These are phyloP conservation scores for Seriola aureovittata DNA, from an alignment of 2,113 vertebrate genomes.

Conservation along the genomic window DNA sequence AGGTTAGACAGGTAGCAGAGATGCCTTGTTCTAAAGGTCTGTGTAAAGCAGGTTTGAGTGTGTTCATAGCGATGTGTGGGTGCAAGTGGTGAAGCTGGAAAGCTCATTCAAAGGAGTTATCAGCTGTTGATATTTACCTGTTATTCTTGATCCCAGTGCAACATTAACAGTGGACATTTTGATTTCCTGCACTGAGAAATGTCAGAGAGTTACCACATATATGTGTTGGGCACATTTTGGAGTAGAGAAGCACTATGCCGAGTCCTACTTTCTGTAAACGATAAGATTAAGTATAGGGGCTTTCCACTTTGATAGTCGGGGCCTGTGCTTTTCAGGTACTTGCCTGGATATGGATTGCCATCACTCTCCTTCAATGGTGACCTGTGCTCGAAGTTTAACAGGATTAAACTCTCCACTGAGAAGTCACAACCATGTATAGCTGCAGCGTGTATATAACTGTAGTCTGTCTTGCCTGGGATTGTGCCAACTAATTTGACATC, in stretches of 20 bases:
- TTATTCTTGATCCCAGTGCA: background rate
- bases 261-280: background rate
- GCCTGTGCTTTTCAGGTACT: background rate
- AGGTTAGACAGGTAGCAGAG: background rate
- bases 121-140: conserved; percentile 5
- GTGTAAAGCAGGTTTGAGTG: background rate
- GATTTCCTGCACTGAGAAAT: background rate
- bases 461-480: background rate
- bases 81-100: background rate
- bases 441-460: conserved; percentile 3
- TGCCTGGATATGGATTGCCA: background rate
- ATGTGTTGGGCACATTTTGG: background rate
- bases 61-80: background rate
- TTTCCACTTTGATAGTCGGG: background rate
- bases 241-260: background rate
- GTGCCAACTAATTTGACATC: background rate
- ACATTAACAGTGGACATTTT: background rate
- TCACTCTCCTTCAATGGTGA: background rate
- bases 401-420: background rate
- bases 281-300: background rate
- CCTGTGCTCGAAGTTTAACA: background rate
- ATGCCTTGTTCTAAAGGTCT: background rate
- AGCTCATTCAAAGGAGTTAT: background rate
- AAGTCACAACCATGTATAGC: background rate
- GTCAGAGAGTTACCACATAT: background rate